Percentiles rank a stretch among this genome's conserved stretches.
phyloP scores from a whole-genome alignment of 2,797 vertebrate genomes.

The Gambusia yucatana region DNA sequence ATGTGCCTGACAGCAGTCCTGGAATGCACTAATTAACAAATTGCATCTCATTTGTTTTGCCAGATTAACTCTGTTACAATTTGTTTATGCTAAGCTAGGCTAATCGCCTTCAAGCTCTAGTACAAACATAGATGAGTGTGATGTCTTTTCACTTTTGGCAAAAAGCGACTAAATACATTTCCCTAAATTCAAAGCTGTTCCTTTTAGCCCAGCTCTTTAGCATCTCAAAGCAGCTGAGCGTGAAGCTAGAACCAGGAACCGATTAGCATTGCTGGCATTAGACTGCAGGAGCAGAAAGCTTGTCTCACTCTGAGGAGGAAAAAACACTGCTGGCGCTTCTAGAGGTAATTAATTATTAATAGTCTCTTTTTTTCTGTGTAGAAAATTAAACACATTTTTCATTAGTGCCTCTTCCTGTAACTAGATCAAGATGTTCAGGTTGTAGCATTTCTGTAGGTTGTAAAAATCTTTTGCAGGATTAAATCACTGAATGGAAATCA shows the following conservation, averaged over 20 bases:
- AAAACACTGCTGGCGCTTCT: neutral
- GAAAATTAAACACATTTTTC: conserved; percentile 6
- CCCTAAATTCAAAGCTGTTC: conserved; percentile 19
- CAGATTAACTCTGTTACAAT: conserved; percentile 20
- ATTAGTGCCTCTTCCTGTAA: neutral
- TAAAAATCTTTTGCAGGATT: neutral
- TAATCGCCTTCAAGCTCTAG: conserved; percentile 16
- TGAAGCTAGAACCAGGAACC: conserved; percentile 11
- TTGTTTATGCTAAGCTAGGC: conserved; percentile 23
- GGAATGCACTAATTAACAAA: conserved; percentile 14
- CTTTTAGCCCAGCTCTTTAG: conserved; percentile 8
- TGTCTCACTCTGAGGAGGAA: neutral
- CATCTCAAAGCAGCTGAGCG: conserved; percentile 14
- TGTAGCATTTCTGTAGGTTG: neutral
- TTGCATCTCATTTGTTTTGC: conserved; percentile 27
- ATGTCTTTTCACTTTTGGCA: neutral
- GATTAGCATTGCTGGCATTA: conserved; percentile 6
- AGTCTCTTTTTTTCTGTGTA: neutral
- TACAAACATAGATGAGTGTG: neutral
- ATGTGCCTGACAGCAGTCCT: conserved; percentile 5
- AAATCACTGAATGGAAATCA: neutral
- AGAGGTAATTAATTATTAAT: neutral
- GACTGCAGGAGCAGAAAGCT: neutral
- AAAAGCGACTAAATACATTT: conserved; percentile 23
- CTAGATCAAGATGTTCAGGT: neutral